Conservation (phyloP, 2,888 invertebrate species). For the Lithosia quadra region DNA sequence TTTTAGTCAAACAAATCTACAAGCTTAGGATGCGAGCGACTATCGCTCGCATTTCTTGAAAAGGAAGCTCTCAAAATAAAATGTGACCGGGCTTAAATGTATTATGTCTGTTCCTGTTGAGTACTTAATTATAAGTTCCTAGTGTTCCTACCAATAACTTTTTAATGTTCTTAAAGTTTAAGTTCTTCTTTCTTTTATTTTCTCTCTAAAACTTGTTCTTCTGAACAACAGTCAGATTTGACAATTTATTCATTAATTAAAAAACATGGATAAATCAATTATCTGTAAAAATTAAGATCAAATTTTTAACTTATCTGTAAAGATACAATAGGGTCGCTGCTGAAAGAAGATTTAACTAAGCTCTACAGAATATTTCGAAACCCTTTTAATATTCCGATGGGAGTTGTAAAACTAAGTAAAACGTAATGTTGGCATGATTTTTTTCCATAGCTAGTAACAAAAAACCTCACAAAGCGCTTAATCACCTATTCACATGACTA, state of each 20-base stretch:
- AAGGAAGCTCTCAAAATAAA: slow-evolving; percentile 14
- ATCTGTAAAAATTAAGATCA: neutral
- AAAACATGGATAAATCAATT: no score
- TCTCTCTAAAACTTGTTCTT: no score
- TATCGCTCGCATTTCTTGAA: slow-evolving; percentile 23
- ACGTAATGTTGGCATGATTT: neutral
- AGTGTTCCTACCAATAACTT: no score
- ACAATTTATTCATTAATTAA: no score
- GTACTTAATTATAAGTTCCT: neutral
- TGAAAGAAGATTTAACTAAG: neutral
- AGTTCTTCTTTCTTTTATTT: no score
- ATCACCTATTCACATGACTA: neutral
- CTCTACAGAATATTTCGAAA: neutral
- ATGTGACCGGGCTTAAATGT: slow-evolving; percentile 6
- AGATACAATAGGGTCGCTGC: neutral
- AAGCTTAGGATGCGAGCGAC: slow-evolving; percentile 18
- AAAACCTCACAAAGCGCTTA: neutral
- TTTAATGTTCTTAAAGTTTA: no score
- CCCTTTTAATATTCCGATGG: neutral
- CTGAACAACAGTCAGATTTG: no score
- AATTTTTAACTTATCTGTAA: no score
- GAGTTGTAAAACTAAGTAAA: neutral
- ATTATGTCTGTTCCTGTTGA: neutral
- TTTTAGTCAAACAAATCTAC: slow-evolving; percentile 28
- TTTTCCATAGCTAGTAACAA: neutral